Evolutionary conservation across 2,797 vertebrate species (phyloP).

Genomic region (Darevskia mixta): DNA sequence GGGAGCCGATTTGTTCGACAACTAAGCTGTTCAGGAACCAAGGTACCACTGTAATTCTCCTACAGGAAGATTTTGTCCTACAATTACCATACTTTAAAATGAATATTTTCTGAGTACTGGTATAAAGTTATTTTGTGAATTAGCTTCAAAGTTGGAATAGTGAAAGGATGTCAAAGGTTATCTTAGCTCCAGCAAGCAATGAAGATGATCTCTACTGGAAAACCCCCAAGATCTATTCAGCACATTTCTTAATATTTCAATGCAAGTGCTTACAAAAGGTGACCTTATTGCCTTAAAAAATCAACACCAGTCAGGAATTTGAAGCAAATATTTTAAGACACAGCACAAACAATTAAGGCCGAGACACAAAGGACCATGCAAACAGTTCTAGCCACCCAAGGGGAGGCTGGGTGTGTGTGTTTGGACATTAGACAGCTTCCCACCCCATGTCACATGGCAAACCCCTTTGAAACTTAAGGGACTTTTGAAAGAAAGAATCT

Average conservation of each 20-base stretch:
- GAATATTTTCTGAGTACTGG: constrained; percentile 13
- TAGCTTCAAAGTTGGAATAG: neutral
- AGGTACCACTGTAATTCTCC: constrained; percentile 29
- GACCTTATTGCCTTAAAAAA: neutral
- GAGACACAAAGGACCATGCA: neutral
- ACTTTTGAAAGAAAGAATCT: neutral
- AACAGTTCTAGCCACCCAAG: neutral
- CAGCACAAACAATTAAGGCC: neutral
- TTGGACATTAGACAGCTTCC: neutral
- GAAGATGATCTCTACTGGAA: constrained; percentile 1
- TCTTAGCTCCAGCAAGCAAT: neutral
- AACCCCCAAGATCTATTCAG: neutral
- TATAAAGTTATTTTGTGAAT: constrained; percentile 44
- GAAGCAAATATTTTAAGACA: constrained; percentile 15
- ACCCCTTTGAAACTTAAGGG: neutral
- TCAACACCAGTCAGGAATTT: neutral
- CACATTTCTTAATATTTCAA: neutral
- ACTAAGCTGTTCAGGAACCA: too few species aligned
- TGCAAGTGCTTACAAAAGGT: neutral
- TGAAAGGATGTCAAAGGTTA: constrained; percentile 23
- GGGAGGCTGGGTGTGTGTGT: neutral
- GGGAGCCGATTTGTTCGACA: too few species aligned
- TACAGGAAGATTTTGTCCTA: constrained; percentile 49
- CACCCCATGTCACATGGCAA: neutral
- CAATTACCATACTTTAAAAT: constrained; percentile 30